These are phyloP conservation scores for Salarias fasciatus DNA, from an alignment of 2,797 vertebrate species.

Conservation along the genomic window DNA sequence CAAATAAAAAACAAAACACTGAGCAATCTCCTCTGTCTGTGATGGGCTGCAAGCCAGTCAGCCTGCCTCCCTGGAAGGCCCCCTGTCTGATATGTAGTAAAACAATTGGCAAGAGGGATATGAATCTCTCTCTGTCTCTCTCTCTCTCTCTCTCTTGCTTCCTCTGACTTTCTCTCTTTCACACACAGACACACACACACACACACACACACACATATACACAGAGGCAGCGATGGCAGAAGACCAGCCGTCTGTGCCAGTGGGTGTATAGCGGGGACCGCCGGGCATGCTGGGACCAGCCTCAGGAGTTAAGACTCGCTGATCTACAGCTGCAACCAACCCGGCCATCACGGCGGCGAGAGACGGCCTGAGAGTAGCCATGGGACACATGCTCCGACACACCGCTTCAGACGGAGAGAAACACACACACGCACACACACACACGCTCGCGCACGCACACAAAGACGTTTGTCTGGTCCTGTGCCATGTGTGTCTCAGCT, in stretches of 20 bases:
- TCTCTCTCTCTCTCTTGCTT: background rate
- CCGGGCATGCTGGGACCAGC: slow-evolving; percentile 71
- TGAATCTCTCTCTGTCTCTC: slow-evolving; percentile 38
- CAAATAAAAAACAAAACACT: slow-evolving; percentile 46
- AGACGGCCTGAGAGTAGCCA: slow-evolving; percentile 42
- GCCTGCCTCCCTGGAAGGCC: slow-evolving; percentile 71
- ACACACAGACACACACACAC: slow-evolving; percentile 15
- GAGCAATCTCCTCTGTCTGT: slow-evolving; percentile 52
- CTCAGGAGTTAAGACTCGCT: slow-evolving; percentile 69
- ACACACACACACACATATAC: background rate
- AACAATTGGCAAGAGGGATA: slow-evolving; percentile 73
- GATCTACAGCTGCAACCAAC: slow-evolving; percentile 76
- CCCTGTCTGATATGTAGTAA: slow-evolving; percentile 71
- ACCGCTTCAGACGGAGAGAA: slow-evolving; percentile 44
- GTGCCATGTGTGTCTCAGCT: slow-evolving; percentile 81
- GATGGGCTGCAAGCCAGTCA: slow-evolving; percentile 68
- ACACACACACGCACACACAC: slow-evolving; percentile 17
- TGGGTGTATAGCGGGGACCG: slow-evolving; percentile 55
- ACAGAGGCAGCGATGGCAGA: slow-evolving; percentile 52
- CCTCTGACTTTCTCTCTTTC: background rate
- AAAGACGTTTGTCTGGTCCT: slow-evolving; percentile 69
- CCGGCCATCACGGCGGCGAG: slow-evolving; percentile 36
- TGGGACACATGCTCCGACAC: slow-evolving; percentile 46
- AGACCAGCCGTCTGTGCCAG: slow-evolving; percentile 65
- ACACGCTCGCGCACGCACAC: slow-evolving; percentile 37